Conservation (phyloP, 2,113 vertebrate species). For the Bungarus multicinctus region DNA sequence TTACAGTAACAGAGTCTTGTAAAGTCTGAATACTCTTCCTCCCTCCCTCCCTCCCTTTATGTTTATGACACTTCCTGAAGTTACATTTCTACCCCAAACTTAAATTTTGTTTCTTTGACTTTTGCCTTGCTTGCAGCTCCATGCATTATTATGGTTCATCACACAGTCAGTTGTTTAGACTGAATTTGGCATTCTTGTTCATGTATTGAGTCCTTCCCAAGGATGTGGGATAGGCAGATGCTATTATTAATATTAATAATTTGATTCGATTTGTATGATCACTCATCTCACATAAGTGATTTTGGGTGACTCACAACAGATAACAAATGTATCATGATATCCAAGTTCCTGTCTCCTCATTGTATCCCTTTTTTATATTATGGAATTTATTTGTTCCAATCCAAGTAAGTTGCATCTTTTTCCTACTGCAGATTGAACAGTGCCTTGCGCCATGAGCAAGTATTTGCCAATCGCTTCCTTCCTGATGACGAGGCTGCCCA, state of each 20-base stretch:
- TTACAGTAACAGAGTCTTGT: not conserved
- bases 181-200: not conserved
- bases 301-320: not conserved
- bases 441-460: slow-evolving; percentile 88
- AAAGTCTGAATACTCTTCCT: not conserved
- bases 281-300: not conserved
- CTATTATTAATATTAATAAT: not conserved
- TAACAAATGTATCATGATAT: not conserved
- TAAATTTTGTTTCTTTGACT: not conserved
- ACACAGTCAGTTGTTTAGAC: not conserved
- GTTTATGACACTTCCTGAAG: not conserved
- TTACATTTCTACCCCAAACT: not conserved
- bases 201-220: not conserved
- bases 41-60: not conserved
- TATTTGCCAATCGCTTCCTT: slow-evolving; percentile 88
- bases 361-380: not conserved
- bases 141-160: not conserved
- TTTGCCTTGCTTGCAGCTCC: not conserved
- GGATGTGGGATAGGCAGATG: not conserved
- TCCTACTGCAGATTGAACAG: slow-evolving; percentile 78
- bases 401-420: too few relatives aligned
- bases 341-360: not conserved
- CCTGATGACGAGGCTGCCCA: slow-evolving; percentile 83
- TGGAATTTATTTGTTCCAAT: too few relatives aligned
- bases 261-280: not conserved